phyloP scores from a whole-genome alignment of 1,140 invertebrate genomes.

The Ooceraea biroi region DNA sequence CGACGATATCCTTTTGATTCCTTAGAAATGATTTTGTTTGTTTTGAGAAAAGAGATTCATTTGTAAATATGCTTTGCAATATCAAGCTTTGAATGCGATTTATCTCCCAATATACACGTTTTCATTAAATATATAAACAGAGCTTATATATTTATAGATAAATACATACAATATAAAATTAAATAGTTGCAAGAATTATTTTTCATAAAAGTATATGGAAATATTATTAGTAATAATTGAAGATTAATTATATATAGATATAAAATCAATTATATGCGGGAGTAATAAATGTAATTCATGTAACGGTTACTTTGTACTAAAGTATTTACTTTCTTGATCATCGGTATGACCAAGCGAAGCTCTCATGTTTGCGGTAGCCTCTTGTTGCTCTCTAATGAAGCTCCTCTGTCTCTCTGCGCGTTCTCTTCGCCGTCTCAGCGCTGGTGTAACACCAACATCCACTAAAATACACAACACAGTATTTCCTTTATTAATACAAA shows the following conservation, averaged over 20 bases:
- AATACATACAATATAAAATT: not conserved
- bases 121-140: conserved; percentile 2
- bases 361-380: conserved; percentile 87
- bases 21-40: not conserved
- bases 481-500: conserved; percentile 45
- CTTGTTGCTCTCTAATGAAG: conserved; percentile 93
- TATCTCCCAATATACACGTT: not conserved
- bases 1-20: not conserved
- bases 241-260: not conserved
- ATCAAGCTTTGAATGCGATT: not conserved
- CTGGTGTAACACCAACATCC: conserved; percentile 91
- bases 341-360: conserved; percentile 84
- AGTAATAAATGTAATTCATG: not conserved
- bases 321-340: conserved; percentile 85
- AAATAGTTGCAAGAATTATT: not conserved
- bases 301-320: not conserved
- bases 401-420: conserved; percentile 93
- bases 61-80: not conserved
- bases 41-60: not conserved
- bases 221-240: not conserved
- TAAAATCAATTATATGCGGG: not conserved
- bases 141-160: not conserved
- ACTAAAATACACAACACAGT: conserved; percentile 75
- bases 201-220: not conserved
- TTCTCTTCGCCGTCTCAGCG: conserved; percentile 90